phyloP scores from a whole-genome alignment of 2,888 invertebrate genomes.

The Rotaria magnacalcarata region DNA sequence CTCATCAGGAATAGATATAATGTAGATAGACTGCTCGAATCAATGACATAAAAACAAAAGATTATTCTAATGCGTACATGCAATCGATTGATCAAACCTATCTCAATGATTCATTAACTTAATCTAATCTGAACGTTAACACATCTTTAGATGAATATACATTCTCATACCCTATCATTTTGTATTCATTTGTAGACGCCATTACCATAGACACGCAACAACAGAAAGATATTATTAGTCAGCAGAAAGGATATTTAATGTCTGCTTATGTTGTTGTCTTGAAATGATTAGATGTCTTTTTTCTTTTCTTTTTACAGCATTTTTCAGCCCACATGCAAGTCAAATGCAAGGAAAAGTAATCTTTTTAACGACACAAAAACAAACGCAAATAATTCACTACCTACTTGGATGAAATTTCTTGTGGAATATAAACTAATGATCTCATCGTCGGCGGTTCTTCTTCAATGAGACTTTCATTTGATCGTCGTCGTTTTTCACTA shows the following conservation, averaged over 20 bases:
- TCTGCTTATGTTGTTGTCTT: background rate
- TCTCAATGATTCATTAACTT: background rate
- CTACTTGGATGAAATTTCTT: background rate
- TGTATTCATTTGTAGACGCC: background rate
- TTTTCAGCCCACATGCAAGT: background rate
- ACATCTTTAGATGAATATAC: background rate
- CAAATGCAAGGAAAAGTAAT: background rate
- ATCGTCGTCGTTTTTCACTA: background rate
- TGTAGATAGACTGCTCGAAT: background rate
- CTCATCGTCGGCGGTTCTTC: background rate
- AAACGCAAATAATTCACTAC: background rate
- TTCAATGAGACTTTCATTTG: background rate
- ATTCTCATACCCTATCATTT: background rate
- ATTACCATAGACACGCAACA: background rate
- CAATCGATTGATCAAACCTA: background rate
- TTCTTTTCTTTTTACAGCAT: background rate
- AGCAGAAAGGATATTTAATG: background rate
- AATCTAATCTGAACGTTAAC: background rate
- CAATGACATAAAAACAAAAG: background rate
- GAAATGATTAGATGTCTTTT: background rate
- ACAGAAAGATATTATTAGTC: background rate
- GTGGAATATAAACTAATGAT: background rate
- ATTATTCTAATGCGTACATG: background rate
- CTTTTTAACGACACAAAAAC: background rate
- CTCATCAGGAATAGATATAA: background rate